phyloP scores from a whole-genome alignment of 2,797 vertebrate genomes.

The Diceros bicornis region DNA sequence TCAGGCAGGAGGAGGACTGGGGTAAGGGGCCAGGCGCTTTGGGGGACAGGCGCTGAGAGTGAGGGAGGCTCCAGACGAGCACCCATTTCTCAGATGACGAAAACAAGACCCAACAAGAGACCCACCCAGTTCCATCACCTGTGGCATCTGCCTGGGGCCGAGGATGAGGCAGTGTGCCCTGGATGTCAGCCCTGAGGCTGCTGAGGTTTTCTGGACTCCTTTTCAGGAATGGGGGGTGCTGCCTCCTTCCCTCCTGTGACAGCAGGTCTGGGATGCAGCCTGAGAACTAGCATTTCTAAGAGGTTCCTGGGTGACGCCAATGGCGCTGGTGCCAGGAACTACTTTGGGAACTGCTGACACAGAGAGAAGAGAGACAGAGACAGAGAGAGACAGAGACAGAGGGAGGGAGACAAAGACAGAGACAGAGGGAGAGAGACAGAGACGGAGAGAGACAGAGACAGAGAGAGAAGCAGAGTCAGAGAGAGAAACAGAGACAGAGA shows the following conservation, averaged over 20 bases:
- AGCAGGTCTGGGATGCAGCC: not conserved
- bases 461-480: not conserved
- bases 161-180: accelerated
- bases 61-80: not conserved
- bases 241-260: not conserved
- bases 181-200: not conserved
- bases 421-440: not conserved
- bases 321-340: not conserved
- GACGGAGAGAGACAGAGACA: not conserved
- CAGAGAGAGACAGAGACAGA: not conserved
- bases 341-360: no score
- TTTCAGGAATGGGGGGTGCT: accelerated
- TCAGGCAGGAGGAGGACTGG: not conserved
- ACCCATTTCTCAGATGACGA: not conserved
- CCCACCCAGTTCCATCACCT: accelerated
- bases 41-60: not conserved
- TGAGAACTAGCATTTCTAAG: not conserved
- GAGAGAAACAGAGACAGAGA: not conserved
- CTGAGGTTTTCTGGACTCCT: not conserved
- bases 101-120: no score
- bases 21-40: no score
- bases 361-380: not conserved
- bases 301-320: not conserved
- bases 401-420: not conserved
- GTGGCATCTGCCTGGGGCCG: not conserved